Conservation (phyloP, 1,140 invertebrate species). For the Brachionus plicatilis region DNA sequence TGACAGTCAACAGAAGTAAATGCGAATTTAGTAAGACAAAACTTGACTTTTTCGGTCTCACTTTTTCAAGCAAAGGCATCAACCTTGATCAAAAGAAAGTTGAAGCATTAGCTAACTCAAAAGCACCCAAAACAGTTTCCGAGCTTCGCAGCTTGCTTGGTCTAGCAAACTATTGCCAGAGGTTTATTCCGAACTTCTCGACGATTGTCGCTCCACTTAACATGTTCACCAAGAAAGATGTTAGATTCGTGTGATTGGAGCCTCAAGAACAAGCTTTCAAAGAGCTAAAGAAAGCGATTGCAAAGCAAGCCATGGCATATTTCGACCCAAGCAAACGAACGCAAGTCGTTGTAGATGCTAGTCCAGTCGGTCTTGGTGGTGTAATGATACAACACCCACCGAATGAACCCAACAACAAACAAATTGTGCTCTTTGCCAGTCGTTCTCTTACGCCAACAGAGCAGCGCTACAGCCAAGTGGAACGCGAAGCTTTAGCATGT, state of each 20-base stretch:
- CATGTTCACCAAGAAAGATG: slow-evolving; percentile 42
- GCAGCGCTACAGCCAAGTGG: slow-evolving; percentile 45
- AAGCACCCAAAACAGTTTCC: not conserved
- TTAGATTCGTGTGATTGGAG: slow-evolving; percentile 41
- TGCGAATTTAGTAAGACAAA: not conserved
- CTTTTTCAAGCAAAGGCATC: not conserved
- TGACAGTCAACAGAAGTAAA: not conserved
- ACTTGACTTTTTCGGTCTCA: not conserved
- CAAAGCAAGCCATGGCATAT: not conserved
- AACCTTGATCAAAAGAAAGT: not conserved
- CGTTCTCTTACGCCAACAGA: slow-evolving; percentile 42
- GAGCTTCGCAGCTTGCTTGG: not conserved
- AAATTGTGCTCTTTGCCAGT: slow-evolving; percentile 47
- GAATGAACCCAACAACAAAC: not conserved
- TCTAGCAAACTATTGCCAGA: slow-evolving; percentile 32
- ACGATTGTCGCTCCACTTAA: slow-evolving; percentile 43
- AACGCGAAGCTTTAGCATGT: slow-evolving; percentile 34
- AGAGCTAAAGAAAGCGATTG: slow-evolving; percentile 40
- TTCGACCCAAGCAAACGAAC: not conserved
- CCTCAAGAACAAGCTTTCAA: slow-evolving; percentile 42
- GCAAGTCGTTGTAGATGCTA: slow-evolving; percentile 43
- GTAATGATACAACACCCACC: slow-evolving; percentile 52
- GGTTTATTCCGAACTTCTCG: slow-evolving; percentile 42
- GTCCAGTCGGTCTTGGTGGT: slow-evolving; percentile 52
- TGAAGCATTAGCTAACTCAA: not conserved